Percentiles rank a stretch among this genome's conserved stretches.
Evolutionary conservation across 2,888 invertebrate genomes (phyloP).

Genomic region (Rhogogaster chlorosoma): DNA sequence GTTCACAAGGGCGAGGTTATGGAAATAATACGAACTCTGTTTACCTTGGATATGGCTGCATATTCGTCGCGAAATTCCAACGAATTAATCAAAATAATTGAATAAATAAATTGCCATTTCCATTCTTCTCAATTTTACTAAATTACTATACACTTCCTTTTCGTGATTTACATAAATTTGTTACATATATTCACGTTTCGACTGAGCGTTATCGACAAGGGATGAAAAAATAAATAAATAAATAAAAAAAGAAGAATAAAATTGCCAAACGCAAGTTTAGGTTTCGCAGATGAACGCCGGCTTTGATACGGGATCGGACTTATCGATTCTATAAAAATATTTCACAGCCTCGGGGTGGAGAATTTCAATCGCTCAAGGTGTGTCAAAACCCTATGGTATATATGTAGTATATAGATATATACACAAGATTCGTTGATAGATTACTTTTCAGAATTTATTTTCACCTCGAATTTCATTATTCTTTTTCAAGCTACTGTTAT

Average conservation of each 20-base stretch:
- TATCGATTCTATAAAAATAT: neutral
- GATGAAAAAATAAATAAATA: neutral
- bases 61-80: neutral
- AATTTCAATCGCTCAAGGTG: neutral
- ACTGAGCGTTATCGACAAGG: neutral
- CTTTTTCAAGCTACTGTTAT: neutral
- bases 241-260: too few relatives aligned
- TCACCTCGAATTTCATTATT: neutral
- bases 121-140: too few relatives aligned
- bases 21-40: neutral
- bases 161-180: neutral
- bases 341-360: neutral
- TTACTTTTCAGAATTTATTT: neutral
- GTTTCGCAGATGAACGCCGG: neutral
- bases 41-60: neutral
- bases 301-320: neutral
- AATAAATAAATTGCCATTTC: too few relatives aligned
- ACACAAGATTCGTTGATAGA: neutral
- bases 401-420: neutral
- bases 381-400: neutral
- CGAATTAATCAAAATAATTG: neutral
- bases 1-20: slow-evolving; percentile 9
- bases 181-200: neutral
- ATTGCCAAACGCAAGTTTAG: neutral
- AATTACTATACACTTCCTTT: too few relatives aligned